phyloP scores from a whole-genome alignment of 2,113 vertebrate genomes.

The Myotis brandtii region DNA sequence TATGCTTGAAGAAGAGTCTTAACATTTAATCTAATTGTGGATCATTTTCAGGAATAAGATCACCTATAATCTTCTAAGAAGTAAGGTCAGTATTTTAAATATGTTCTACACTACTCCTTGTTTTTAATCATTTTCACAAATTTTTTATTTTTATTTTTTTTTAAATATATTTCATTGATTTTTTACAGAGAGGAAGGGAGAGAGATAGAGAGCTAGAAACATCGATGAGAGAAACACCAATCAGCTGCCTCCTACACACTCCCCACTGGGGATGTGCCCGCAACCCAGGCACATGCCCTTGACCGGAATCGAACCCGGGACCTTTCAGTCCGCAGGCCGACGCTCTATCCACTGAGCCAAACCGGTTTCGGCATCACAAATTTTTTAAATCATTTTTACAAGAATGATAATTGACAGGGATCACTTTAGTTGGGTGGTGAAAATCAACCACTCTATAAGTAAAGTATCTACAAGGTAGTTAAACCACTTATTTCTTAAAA shows the following conservation, averaged over 20 bases:
- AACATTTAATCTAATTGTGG: neutral
- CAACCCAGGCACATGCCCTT: no score
- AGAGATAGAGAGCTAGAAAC: no score
- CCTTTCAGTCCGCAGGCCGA: no score
- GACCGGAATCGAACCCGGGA: no score
- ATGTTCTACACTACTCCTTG: neutral
- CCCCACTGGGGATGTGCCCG: no score
- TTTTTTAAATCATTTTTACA: neutral
- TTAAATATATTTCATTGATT: no score
- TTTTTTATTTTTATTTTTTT: neutral
- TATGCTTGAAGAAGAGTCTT: neutral
- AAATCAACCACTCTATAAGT: neutral
- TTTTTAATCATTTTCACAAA: neutral
- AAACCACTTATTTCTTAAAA: neutral
- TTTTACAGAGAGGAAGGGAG: no score
- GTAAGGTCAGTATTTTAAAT: neutral
- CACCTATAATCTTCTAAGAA: neutral
- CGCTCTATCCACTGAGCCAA: no score
- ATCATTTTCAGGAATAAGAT: neutral
- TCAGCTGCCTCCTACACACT: no score
- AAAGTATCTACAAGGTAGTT: fast-evolving
- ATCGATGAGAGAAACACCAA: no score
- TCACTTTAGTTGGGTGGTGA: neutral
- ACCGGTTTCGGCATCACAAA: no score
- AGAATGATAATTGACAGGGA: neutral